phyloP scores from a whole-genome alignment of 2,797 vertebrate genomes.

The Mycteria americana region DNA sequence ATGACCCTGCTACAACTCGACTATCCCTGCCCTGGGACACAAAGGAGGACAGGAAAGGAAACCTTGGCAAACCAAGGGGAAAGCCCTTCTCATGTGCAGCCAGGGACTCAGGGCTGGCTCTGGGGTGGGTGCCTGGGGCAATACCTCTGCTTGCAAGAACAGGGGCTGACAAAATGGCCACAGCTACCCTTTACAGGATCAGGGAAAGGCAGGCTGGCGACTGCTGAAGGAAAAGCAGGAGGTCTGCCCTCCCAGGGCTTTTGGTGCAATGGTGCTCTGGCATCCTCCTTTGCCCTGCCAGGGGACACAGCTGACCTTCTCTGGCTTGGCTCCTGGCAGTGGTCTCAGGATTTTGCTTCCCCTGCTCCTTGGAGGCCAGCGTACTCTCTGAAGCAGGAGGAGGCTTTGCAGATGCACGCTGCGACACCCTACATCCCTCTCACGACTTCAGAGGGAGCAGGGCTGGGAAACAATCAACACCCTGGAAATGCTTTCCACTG shows the following conservation, averaged over 20 bases:
- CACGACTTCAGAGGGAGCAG: neutral
- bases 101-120: neutral
- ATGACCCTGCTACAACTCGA: neutral
- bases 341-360: neutral
- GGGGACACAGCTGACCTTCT: neutral
- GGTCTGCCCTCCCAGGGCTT: neutral
- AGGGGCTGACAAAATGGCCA: neutral
- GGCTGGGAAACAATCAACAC: neutral
- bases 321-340: neutral
- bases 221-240: neutral
- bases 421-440: neutral
- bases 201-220: neutral
- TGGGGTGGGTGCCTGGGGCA: neutral
- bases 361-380: neutral
- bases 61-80: neutral
- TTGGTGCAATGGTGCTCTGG: neutral
- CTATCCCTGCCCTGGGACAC: neutral
- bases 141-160: neutral
- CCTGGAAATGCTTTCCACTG: neutral
- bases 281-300: neutral
- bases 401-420: neutral
- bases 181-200: neutral
- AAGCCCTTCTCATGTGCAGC: neutral
- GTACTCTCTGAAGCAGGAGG: neutral
- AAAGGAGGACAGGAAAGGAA: neutral